These are phyloP conservation scores for Lordiphosa clarofinis DNA, from an alignment of 1,140 invertebrate species.

Conservation along the genomic window DNA sequence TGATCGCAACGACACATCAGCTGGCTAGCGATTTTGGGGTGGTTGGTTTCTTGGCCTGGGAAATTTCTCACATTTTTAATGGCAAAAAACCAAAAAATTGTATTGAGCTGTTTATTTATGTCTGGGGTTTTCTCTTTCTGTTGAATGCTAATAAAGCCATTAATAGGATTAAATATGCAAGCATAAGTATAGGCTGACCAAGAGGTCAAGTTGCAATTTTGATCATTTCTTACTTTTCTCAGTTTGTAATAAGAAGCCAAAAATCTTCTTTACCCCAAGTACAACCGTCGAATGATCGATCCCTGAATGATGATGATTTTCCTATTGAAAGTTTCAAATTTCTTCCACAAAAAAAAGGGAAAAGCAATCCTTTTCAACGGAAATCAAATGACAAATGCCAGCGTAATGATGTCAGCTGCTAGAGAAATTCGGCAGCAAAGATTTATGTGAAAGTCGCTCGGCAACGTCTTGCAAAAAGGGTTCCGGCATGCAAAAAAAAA, in stretches of 20 bases:
- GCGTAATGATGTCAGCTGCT: slow-evolving; percentile 70
- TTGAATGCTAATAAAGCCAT: slow-evolving; percentile 60
- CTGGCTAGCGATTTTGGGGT: slow-evolving; percentile 33
- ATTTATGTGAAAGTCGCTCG: slow-evolving; percentile 63
- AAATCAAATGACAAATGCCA: slow-evolving; percentile 67
- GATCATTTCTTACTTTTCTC: slow-evolving; percentile 39
- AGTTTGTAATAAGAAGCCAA: slow-evolving; percentile 24
- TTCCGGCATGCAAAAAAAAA: slow-evolving; percentile 37
- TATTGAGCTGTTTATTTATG: slow-evolving; percentile 57
- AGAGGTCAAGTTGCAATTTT: slow-evolving; percentile 56
- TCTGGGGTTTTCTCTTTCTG: slow-evolving; percentile 24
- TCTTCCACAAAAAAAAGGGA: slow-evolving; percentile 40
- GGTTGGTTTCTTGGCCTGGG: slow-evolving; percentile 44
- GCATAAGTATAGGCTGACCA: slow-evolving; percentile 46
- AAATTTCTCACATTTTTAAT: slow-evolving; percentile 57
- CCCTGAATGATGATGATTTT: slow-evolving; percentile 21
- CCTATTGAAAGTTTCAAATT: slow-evolving; percentile 59
- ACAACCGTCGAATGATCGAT: slow-evolving; percentile 30
- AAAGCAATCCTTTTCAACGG: slow-evolving; percentile 44
- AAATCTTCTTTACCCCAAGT: slow-evolving; percentile 19
- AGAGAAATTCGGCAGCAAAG: slow-evolving; percentile 31
- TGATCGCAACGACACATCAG: slow-evolving; percentile 38
- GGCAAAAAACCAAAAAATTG: background rate
- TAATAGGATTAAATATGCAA: slow-evolving; percentile 72
- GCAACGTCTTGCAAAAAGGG: slow-evolving; percentile 39